Conservation (phyloP, 2,113 vertebrate species). For the Hemiscyllium ocellatum region DNA sequence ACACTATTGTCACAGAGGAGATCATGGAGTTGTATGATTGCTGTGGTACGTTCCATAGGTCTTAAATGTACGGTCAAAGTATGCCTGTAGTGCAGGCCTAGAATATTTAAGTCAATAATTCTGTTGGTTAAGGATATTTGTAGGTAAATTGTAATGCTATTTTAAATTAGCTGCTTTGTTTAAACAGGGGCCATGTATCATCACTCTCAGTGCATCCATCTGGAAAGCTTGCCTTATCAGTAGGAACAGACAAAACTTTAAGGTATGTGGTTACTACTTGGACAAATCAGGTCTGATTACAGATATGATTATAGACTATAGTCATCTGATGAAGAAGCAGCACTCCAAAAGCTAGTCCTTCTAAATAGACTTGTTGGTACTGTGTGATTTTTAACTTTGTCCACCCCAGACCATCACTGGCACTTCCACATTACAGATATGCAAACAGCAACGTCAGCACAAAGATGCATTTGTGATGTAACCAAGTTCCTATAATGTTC, state of each 20-base stretch:
- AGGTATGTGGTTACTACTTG: conserved; percentile 58
- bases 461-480: background rate
- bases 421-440: background rate
- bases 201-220: conserved; percentile 90
- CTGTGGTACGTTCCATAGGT: background rate
- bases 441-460: background rate
- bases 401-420: too few species aligned
- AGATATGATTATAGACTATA: too few species aligned
- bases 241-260: conserved; percentile 88
- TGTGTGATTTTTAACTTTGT: too few species aligned
- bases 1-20: background rate
- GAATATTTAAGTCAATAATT: background rate
- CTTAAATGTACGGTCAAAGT: background rate
- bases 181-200: conserved; percentile 73
- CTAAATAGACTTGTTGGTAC: too few species aligned
- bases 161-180: conserved; percentile 20
- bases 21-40: background rate
- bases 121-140: background rate
- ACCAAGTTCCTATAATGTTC: background rate
- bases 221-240: conserved; percentile 87
- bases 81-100: background rate
- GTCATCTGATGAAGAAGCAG: too few species aligned
- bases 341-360: too few species aligned
- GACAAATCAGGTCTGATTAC: background rate
- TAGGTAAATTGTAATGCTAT: background rate